Evolutionary conservation across 2,113 vertebrate genomes (phyloP), one percentile per base, ranked within the genome.

Genomic region (Sinosuthora webbiana): DNA sequence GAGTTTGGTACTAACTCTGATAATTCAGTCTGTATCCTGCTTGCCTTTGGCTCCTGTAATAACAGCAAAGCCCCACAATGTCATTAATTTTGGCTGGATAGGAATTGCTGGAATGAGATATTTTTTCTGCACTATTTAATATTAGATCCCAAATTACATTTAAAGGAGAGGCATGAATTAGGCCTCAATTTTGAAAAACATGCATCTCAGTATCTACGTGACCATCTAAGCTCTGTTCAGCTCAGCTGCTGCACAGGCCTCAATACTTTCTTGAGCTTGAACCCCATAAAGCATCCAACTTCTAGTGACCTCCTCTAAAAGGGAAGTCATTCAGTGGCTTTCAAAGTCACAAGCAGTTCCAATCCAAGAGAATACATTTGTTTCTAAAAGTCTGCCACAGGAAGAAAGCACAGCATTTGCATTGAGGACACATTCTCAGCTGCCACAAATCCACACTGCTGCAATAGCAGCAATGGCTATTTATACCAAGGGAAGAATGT

Each of bases 351-450:
- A 74, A 39, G 12, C 42, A 69, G 28, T 73, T 76, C 67, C 53
- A 80, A 76, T 42, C 30, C 67, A 73, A 80, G 78, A 83, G 80
- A 73, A 76, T 3, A 68, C 31, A 41, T 49, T 80, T 87, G 70
- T 86, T 90, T 74, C 78, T 57, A 55, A 65, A 94, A 84, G 70
- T 11, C 69, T n/a, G 33, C 30, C 42, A 28, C 22, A 42, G 15
- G 70, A 93, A 79, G 45, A 95, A 91, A 88, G 64, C 35, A 50
- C 33, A 79, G 67, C 7, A 1, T 87, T 91, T 65, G 78, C 59
- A 82, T 1, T 47, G 37, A 73, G 70, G 87, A 67, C 74, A 42
- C 87, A 80, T 91, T 90, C 87, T 90, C 91, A 96, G 95, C 84
- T 94, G 91, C 71, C 79, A 50, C 56, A 71, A 69, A 82, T 47